phyloP scores from a whole-genome alignment of 2,888 invertebrate genomes.

The Tortrix viridana region DNA sequence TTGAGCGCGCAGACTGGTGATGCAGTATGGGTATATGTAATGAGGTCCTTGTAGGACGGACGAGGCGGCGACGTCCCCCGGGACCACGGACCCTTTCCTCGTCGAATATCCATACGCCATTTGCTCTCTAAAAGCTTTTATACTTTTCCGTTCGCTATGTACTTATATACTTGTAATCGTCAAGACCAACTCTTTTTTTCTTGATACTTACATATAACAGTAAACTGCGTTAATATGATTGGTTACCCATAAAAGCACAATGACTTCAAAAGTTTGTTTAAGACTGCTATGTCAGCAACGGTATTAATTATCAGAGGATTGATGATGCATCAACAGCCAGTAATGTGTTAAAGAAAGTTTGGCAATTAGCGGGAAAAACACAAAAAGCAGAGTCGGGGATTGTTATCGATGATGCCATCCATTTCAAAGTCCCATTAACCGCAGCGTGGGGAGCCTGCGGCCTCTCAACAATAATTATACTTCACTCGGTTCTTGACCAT shows the following conservation, averaged over 20 bases:
- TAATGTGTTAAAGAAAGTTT: constrained; percentile 67
- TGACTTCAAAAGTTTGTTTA: constrained; percentile 38
- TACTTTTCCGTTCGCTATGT: constrained; percentile 48
- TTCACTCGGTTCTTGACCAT: constrained; percentile 32
- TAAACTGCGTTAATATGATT: constrained; percentile 1
- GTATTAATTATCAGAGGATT: constrained; percentile 50
- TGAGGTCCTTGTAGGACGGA: constrained; percentile 50
- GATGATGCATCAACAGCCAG: constrained; percentile 63
- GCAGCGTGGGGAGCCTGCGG: constrained; percentile 45
- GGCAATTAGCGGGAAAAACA: constrained; percentile 69
- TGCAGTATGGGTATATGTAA: constrained; percentile 49
- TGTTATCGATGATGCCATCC: constrained; percentile 66
- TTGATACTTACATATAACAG: constrained; percentile 1
- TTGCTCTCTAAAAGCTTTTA: constrained; percentile 57
- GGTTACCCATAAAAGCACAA: not conserved
- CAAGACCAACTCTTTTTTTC: constrained; percentile 47
- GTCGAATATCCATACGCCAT: constrained; percentile 57
- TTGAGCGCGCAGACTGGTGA: constrained; percentile 27
- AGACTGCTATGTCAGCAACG: constrained; percentile 47
- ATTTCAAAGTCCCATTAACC: constrained; percentile 66
- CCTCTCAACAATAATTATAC: constrained; percentile 24
- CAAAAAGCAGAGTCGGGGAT: constrained; percentile 63
- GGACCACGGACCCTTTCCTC: constrained; percentile 55
- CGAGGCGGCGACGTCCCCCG: constrained; percentile 49
- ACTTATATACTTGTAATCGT: constrained; percentile 44